phyloP scores from a whole-genome alignment of 2,113 vertebrate species.

The Microcebus tavaratra region DNA sequence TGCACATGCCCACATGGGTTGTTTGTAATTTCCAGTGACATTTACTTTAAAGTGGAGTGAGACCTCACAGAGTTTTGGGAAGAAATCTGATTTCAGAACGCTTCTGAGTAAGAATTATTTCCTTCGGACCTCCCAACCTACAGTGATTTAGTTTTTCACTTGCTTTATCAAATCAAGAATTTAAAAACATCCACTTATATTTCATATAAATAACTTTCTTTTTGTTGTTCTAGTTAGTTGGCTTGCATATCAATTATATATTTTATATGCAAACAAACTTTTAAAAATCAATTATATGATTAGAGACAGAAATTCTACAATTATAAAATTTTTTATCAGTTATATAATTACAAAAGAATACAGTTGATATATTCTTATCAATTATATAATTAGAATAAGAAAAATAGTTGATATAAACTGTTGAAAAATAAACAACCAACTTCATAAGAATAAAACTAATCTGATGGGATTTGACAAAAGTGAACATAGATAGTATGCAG shows the following conservation, averaged over 20 bases:
- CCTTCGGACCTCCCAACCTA: background rate
- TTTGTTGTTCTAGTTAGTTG: background rate
- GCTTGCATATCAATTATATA: background rate
- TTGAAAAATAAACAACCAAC: background rate
- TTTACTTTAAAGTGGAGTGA: background rate
- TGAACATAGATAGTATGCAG: fast-evolving
- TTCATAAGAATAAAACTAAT: background rate
- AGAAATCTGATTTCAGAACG: background rate
- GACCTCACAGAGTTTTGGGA: background rate
- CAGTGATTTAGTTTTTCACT: background rate
- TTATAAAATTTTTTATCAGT: too few species aligned
- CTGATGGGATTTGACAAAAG: background rate
- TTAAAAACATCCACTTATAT: background rate
- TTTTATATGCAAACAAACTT: too few species aligned
- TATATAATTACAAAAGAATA: too few species aligned
- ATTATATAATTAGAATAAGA: background rate
- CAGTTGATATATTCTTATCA: too few species aligned
- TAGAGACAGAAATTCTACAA: background rate
- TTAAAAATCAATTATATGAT: background rate
- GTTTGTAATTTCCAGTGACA: background rate
- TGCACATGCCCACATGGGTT: background rate
- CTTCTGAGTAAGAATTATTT: background rate
- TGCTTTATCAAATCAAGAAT: background rate
- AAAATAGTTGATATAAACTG: background rate
- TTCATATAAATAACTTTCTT: background rate